Base-by-base conservation (phyloP, 2,797 vertebrate genomes). In the Phoebastria nigripes region DNA sequence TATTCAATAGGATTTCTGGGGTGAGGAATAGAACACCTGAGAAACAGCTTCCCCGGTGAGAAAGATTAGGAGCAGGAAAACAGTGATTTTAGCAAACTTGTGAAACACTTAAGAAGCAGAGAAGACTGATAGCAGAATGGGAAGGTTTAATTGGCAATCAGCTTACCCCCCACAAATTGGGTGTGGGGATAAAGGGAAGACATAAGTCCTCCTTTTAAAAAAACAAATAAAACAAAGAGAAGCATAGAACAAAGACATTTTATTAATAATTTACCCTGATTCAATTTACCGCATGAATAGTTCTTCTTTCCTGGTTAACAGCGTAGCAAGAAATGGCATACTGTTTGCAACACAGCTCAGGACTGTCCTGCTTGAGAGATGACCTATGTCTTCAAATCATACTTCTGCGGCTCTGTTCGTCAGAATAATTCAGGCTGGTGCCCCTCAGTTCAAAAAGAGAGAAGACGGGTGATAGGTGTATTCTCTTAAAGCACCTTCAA, bases 281-380 rank as follows among this genome's bases (percentile, higher is more conserved):
- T 62, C 69, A 89, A 78, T 92, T 83, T 90, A 55, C 77, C 0
- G 1, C 86, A 79, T 59, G 55, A 79, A 41, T 78, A 66, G 58
- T 39, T 74, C 18, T 72, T 79, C 54, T 52, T 67, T 61, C 14
- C 12, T 0, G 0, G 47, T 77, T 74, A 82, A 28, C 25, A 37
- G 19, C 2, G 0, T 35, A 31, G 42, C 54, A n/a, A 66, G 33
- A 37, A 51, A 82, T 52, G 31, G 21, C 54, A 15, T 2, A 0
- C 6, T 16, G 12, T 85, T 82, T 87, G 56, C 63, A 73, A 46
- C 37, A n/a, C 35, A 39, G 8, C 47, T 82, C 41, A 11, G 35
- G 41, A 63, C n/a, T 62, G 41, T 46, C 65, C 65, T 72, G n/a
- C 20, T 56, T 16, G 1, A 94, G 39, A 86, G 31, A 52, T 58